Conservation (phyloP, 1,140 invertebrate species). For the Halyomorpha halys region DNA sequence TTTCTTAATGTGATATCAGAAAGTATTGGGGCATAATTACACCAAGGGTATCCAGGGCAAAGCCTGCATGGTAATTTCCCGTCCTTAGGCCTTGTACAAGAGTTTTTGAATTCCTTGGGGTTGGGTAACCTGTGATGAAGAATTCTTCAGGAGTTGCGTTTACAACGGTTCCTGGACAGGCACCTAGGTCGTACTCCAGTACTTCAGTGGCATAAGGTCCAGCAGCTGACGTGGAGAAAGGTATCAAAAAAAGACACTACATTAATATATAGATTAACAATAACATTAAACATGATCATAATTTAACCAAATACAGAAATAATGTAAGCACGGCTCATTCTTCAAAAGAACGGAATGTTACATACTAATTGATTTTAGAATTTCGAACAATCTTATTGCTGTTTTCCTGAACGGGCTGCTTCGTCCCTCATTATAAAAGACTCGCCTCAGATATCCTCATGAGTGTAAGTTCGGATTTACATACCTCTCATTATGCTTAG, state of each 20-base stretch:
- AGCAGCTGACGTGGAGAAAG: neutral
- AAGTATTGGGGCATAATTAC: neutral
- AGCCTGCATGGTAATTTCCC: neutral
- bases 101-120: neutral
- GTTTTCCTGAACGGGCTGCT: too few species aligned
- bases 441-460: too few species aligned
- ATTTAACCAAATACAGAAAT: too few species aligned
- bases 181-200: neutral
- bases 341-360: too few species aligned
- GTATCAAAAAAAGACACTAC: neutral
- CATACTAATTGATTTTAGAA: too few species aligned
- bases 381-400: too few species aligned
- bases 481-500: too few species aligned
- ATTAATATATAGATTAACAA: too few species aligned
- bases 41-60: neutral
- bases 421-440: too few species aligned
- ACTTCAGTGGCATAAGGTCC: conserved; percentile 1
- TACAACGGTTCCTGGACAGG: neutral
- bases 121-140: neutral
- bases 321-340: too few species aligned
- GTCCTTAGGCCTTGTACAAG: neutral
- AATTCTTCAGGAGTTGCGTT: neutral
- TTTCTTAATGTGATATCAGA: neutral
- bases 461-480: too few species aligned
- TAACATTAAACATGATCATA: too few species aligned